Evolutionary conservation across 1,140 invertebrate genomes (phyloP), one percentile per base, ranked within the genome.

Genomic region (Platyura marginata): DNA sequence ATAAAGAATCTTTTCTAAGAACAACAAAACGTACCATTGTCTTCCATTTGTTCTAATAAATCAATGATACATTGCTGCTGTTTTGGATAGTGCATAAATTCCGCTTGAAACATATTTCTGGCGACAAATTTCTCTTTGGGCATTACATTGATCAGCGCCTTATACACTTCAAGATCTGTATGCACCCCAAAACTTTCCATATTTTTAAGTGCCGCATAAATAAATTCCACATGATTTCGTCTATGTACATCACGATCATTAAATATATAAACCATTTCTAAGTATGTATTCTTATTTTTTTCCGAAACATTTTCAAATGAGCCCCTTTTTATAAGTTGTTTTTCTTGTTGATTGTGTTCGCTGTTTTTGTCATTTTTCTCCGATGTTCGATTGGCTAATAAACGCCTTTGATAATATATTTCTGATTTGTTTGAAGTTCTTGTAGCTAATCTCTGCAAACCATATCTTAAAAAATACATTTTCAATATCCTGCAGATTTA

Each of bases 11-110:
- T n/a, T n/a, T n/a, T n/a, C n/a, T 44, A 23, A 45, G 19, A 19
- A 39, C 10, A 35, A 21, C 11, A 42, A 34, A 13, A 23, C 47
- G 56, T 66, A 81, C 80, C 75, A 70, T 91, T 81, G 44, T 77
- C 64, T 68, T 95, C 90, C 87, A 97, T 96, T 67, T 89, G 74
- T 49, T 81, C 74, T 10, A 97, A 61, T 34, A 98, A 49, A 54
- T 88, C 80, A 8, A 94, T 74, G 18, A 78, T 81, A 63, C 87
- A 90, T 41, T 88, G 74, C 55, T 98, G 95, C 51, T 99, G 93
- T 63, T 87, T 85, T 0, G 91, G 86, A 67, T 85, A 95, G 62
- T 95, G 87, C 70, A 80, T 75, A 49, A 93, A 84, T 57, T 92
- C 85, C 0, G 77, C 71, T 69, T 93, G 86, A 52, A 83, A 76